These are phyloP conservation scores for Corella eumyota DNA, from an alignment of 23 tunicate genomes.

Conservation along the genomic window DNA sequence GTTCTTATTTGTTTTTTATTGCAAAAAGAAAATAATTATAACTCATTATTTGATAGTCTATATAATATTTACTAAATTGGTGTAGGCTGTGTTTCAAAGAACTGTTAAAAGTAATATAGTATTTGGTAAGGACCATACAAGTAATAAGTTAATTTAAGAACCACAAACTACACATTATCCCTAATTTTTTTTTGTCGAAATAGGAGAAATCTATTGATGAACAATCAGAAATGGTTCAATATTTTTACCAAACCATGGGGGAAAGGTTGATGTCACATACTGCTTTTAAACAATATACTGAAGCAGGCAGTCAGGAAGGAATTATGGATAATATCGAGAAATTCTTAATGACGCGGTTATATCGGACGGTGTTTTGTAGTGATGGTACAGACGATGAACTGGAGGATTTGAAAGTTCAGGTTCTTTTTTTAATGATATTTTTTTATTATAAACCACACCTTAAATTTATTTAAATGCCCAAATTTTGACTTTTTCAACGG, in stretches of 20 bases:
- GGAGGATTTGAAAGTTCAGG: conserved; percentile 81
- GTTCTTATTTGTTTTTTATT: too few relatives aligned
- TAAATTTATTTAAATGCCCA: not conserved
- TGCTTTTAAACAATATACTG: conserved; percentile 12
- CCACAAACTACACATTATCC: too few relatives aligned
- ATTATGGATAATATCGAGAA: conserved; percentile 59
- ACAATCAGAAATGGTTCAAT: conserved; percentile 73
- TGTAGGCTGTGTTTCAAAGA: too few relatives aligned
- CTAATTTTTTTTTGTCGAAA: too few relatives aligned
- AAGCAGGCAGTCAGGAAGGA: conserved; percentile 29
- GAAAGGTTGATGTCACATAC: conserved; percentile 40
- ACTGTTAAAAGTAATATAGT: too few relatives aligned
- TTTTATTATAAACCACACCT: not conserved
- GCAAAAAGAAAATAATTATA: too few relatives aligned
- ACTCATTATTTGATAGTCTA: too few relatives aligned
- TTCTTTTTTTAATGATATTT: conserved; percentile 1
- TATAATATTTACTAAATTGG: too few relatives aligned
- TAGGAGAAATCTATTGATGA: conserved; percentile 42
- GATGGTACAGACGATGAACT: conserved; percentile 84
- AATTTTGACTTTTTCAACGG: not conserved
- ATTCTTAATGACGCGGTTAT: conserved; percentile 70
- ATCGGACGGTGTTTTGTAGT: conserved; percentile 62
- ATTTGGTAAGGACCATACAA: too few relatives aligned
- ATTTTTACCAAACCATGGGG: conserved; percentile 69
- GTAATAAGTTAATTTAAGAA: too few relatives aligned